Percentiles rank a stretch among this genome's conserved stretches.
Conservation (phyloP, 23 tunicate species). For the Botrylloides violaceus region DNA sequence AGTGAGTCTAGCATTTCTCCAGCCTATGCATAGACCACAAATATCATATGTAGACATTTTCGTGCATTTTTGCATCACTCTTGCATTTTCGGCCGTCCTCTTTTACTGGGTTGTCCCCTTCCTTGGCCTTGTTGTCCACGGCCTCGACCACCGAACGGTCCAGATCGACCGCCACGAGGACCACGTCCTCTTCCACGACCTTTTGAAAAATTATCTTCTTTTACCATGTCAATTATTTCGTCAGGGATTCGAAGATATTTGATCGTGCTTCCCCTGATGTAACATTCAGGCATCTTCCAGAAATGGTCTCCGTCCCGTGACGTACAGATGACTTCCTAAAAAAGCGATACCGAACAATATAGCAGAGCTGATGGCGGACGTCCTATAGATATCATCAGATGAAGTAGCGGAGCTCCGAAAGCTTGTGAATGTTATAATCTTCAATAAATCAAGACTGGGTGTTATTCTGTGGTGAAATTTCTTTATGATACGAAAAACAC, state of each 20-base stretch:
- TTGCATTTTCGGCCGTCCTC: conserved; percentile 5
- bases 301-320: conserved; percentile 98
- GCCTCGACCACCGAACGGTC: conserved; percentile 72
- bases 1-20: too few species aligned
- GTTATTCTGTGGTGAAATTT: too few species aligned
- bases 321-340: conserved; percentile 92
- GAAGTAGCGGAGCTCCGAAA: too few species aligned
- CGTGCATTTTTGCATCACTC: not conserved
- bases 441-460: too few species aligned
- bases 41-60: too few species aligned
- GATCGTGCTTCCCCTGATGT: conserved; percentile 94
- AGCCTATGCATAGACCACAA: too few species aligned
- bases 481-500: too few species aligned
- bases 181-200: conserved; percentile 70
- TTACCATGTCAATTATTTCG: conserved; percentile 98
- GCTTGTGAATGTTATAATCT: too few species aligned
- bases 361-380: too few species aligned
- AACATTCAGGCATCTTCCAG: conserved; percentile 99
- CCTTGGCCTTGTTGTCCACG: conserved; percentile 43
- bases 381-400: too few species aligned
- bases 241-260: conserved; percentile 94
- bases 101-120: conserved; percentile 37
- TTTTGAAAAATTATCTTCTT: conserved; percentile 78
- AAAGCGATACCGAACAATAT: too few species aligned
- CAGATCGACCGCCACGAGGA: conserved; percentile 81